Evolutionary conservation across 2,113 vertebrate species (phyloP).

Genomic region (Butorides virescens): DNA sequence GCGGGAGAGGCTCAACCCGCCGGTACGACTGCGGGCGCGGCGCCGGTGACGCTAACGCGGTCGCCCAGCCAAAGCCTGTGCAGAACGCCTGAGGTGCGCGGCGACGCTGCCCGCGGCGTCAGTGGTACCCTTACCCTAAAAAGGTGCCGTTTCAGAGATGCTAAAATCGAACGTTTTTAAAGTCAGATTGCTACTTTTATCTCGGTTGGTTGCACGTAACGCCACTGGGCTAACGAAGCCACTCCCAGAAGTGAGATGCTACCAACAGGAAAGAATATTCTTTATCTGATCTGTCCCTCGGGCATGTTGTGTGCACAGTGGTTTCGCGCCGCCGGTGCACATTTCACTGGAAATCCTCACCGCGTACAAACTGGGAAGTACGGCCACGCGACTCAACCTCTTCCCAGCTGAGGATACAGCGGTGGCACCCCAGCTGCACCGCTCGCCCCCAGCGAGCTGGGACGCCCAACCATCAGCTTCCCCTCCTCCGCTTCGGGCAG

Average conservation of each 20-base stretch:
- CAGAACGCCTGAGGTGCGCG: fast-evolving
- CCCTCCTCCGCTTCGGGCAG: fast-evolving
- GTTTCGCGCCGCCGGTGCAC: fast-evolving
- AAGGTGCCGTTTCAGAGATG: fast-evolving
- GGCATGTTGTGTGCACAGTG: fast-evolving
- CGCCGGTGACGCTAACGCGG: fast-evolving
- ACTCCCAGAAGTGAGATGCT: too few relatives aligned
- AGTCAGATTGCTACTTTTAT: fast-evolving
- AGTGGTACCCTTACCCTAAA: too few relatives aligned
- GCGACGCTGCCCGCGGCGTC: not conserved
- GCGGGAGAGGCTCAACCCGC: fast-evolving
- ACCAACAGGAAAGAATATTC: fast-evolving
- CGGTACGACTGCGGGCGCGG: not conserved
- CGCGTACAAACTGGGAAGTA: fast-evolving
- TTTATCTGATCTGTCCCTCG: fast-evolving
- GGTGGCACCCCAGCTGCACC: fast-evolving
- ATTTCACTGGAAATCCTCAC: fast-evolving
- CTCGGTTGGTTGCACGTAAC: fast-evolving
- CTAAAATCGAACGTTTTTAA: fast-evolving
- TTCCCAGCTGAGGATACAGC: not conserved
- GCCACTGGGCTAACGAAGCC: fast-evolving
- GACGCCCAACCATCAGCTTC: fast-evolving
- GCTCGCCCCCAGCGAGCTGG: not conserved
- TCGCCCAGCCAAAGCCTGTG: fast-evolving
- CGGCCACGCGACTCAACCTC: fast-evolving